These are phyloP conservation scores for Anagyrus pseudococci DNA, from an alignment of 2,888 invertebrate species.

Conservation along the genomic window DNA sequence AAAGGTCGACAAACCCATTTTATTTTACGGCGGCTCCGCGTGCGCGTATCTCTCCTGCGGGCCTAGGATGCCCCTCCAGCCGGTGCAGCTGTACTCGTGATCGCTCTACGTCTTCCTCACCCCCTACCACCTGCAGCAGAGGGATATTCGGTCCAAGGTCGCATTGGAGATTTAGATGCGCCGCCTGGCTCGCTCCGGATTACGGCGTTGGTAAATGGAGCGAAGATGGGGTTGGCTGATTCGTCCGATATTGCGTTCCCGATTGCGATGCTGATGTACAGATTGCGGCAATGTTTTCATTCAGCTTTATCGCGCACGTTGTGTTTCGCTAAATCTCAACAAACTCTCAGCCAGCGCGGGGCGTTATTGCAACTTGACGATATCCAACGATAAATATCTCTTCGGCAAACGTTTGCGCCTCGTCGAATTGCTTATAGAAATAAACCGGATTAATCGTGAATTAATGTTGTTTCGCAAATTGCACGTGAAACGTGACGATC, in stretches of 20 bases:
- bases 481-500: no score
- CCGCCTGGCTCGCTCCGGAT: background rate
- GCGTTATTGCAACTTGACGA: no score
- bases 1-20: conserved; percentile 42
- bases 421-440: no score
- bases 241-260: background rate
- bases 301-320: no score
- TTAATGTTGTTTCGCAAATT: no score
- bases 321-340: no score
- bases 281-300: background rate
- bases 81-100: conserved; percentile 21
- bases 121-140: background rate
- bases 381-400: no score
- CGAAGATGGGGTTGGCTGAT: background rate
- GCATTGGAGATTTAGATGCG: background rate
- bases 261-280: background rate
- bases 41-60: background rate
- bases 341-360: no score
- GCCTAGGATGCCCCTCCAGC: conserved; percentile 24
- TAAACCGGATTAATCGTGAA: no score
- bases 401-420: no score
- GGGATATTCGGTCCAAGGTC: background rate
- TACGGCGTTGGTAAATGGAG: background rate
- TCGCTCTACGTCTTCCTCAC: conserved; percentile 25
- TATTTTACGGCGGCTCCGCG: conserved; percentile 16